These are phyloP conservation scores for Drosophila diplacantha DNA, from an alignment of 2,888 invertebrate species.

Conservation along the genomic window DNA sequence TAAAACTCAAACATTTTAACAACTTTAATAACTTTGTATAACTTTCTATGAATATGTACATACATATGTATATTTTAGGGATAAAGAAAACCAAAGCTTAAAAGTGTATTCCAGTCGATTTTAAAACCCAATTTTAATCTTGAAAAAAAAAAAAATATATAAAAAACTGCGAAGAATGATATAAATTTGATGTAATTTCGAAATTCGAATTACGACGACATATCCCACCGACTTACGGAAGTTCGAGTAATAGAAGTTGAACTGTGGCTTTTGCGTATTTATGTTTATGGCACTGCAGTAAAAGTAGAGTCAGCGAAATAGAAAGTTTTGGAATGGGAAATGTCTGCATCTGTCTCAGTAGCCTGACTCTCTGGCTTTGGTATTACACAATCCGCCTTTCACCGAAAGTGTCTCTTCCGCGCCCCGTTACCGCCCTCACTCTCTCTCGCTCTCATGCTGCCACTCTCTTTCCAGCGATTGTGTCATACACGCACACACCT, in stretches of 20 bases:
- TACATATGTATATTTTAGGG: too few species aligned
- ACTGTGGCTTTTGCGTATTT: slow-evolving; percentile 9
- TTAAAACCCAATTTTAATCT: neutral
- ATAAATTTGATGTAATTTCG: neutral
- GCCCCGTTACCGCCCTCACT: slow-evolving; percentile 17
- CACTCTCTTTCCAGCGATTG: slow-evolving; percentile 28
- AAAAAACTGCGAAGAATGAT: neutral
- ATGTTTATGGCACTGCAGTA: slow-evolving; percentile 25
- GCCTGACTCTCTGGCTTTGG: slow-evolving; percentile 20
- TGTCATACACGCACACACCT: slow-evolving; percentile 32
- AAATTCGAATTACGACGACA: neutral
- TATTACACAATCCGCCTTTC: slow-evolving; percentile 48
- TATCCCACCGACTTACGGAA: slow-evolving; percentile 14
- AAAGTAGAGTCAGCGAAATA: slow-evolving; percentile 32
- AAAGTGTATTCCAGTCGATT: too few species aligned
- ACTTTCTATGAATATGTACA: neutral
- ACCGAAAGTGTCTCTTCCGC: slow-evolving; percentile 41
- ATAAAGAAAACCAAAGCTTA: neutral
- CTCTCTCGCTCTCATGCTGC: slow-evolving; percentile 7
- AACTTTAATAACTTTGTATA: too few species aligned
- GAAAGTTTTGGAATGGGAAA: slow-evolving; percentile 43
- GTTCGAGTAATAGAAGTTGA: slow-evolving; percentile 20
- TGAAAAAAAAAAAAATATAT: neutral
- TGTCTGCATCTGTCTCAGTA: slow-evolving; percentile 39
- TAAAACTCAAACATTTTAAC: too few species aligned